Evolutionary conservation across 1,140 invertebrate species (phyloP).

Genomic region (Orchestia grillus): DNA sequence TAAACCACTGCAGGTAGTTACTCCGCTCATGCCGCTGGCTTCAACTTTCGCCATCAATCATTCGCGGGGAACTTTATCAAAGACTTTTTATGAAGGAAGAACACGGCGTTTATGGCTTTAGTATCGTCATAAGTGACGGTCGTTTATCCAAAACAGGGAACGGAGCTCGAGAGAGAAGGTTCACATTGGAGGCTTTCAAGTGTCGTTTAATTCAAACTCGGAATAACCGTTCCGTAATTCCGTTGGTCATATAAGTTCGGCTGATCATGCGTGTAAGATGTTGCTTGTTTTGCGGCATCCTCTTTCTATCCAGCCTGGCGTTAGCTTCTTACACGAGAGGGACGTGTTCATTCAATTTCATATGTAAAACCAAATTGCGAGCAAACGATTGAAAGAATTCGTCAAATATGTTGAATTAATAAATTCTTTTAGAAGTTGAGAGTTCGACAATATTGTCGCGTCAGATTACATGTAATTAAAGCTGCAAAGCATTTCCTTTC

Average conservation of each 20-base stretch:
- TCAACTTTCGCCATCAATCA: background rate
- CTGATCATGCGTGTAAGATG: background rate
- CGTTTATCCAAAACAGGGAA: background rate
- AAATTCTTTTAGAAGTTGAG: no score
- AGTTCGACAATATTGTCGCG: no score
- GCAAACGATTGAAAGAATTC: no score
- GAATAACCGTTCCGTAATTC: background rate
- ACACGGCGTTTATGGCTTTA: background rate
- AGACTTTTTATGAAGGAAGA: background rate
- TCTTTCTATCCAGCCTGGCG: no score
- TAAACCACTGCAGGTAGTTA: background rate
- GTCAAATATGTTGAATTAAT: no score
- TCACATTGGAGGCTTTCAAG: background rate
- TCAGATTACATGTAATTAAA: no score
- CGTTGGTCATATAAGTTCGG: background rate
- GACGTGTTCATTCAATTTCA: no score
- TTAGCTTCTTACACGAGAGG: no score
- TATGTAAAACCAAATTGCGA: no score
- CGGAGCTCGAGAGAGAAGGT: background rate
- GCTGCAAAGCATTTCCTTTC: no score
- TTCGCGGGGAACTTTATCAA: background rate
- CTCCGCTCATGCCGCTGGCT: background rate
- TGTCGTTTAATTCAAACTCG: background rate
- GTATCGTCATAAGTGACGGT: background rate
- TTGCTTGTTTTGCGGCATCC: background rate